These are phyloP conservation scores for Aphelocoma californica DNA, from an alignment of 2,797 vertebrate genomes.

Conservation along the genomic window DNA sequence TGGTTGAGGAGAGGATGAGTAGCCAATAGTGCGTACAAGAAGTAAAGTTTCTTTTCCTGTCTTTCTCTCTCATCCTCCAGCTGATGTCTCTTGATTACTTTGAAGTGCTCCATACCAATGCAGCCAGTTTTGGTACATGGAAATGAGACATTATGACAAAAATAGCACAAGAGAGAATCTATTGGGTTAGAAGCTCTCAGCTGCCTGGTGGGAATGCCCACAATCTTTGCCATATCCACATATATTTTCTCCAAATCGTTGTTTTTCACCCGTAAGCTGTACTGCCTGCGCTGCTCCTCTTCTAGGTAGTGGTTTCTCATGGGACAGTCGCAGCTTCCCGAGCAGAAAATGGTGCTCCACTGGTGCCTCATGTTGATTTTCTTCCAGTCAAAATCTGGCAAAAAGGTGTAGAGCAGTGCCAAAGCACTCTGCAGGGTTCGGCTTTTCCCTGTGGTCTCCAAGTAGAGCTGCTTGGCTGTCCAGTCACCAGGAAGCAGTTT, in stretches of 20 bases:
- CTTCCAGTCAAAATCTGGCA: slow-evolving; percentile 90
- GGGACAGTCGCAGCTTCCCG: slow-evolving; percentile 89
- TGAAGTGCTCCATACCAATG: slow-evolving; percentile 86
- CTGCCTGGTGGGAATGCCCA: slow-evolving; percentile 86
- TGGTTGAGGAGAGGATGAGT: slow-evolving; percentile 92
- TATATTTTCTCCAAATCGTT: slow-evolving; percentile 85
- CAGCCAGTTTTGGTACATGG: slow-evolving; percentile 85
- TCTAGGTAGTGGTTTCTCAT: slow-evolving; percentile 88
- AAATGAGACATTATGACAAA: slow-evolving; percentile 91
- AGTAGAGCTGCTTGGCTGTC: slow-evolving; percentile 84
- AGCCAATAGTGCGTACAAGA: slow-evolving; percentile 86
- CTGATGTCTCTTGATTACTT: slow-evolving; percentile 90
- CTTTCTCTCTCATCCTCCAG: slow-evolving; percentile 89
- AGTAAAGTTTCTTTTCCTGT: slow-evolving; percentile 83
- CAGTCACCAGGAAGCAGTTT: slow-evolving; percentile 81
- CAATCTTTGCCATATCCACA: slow-evolving; percentile 85
- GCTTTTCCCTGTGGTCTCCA: slow-evolving; percentile 94
- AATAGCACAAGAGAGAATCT: slow-evolving; percentile 91
- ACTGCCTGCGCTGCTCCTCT: slow-evolving; percentile 91
- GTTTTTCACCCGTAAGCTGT: slow-evolving; percentile 85
- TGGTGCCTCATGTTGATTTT: slow-evolving; percentile 87
- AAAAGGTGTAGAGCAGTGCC: slow-evolving; percentile 88
- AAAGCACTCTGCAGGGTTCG: slow-evolving; percentile 93
- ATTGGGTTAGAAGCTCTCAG: slow-evolving; percentile 92
- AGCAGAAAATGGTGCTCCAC: slow-evolving; percentile 93